Evolutionary conservation across 2,888 invertebrate genomes (phyloP), one percentile per base, ranked within the genome.

Genomic region (Sphinx pinastri): DNA sequence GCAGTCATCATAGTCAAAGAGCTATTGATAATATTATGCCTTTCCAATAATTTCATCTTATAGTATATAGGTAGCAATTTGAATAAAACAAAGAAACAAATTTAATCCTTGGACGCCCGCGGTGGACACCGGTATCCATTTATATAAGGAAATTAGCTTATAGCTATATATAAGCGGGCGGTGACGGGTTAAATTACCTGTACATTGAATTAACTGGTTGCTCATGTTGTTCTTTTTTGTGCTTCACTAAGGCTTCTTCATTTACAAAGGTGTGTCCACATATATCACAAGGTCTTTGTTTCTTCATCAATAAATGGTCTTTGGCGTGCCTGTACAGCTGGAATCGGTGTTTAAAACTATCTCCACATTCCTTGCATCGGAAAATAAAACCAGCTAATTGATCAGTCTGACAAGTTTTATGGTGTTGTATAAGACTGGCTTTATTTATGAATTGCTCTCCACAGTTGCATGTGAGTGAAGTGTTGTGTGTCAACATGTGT

Each of bases 291-390:
- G 86, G 79, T 52, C 78, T 87, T 71, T 88, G 84, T 10, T 88
- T 83, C 1, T 84, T 75, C 69, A 89, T 89, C 5, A 86, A 73
- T 6, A 94, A 75, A 79, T 94, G 94, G 6, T 82, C 76, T 74
- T 87, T 91, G 0, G 87, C 93, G 83, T 94, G 94, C 55, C 82
- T 85, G 70, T 90, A 94, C 1, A 94, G 70, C 16, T 85, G 84
- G 55, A 88, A 87, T 71, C 91, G 79, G 49, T 92, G 89, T 75
- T 83, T 87, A 58, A 91, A 94, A 0, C 83, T 84, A 8, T 86
- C 81, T 0, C 88, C 87, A 71, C 94, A 94, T 75, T 90, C 88
- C 70, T 90, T 93, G 76, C 94, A 94, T 10, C 89, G 82, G 73
- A 91, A 93, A 5, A 83, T 78, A 68, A 84, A 88, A 0, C 90